Percentiles rank a stretch among this genome's conserved stretches.
phyloP scores from a whole-genome alignment of 2,888 invertebrate species.

The Drosophila anomalata region DNA sequence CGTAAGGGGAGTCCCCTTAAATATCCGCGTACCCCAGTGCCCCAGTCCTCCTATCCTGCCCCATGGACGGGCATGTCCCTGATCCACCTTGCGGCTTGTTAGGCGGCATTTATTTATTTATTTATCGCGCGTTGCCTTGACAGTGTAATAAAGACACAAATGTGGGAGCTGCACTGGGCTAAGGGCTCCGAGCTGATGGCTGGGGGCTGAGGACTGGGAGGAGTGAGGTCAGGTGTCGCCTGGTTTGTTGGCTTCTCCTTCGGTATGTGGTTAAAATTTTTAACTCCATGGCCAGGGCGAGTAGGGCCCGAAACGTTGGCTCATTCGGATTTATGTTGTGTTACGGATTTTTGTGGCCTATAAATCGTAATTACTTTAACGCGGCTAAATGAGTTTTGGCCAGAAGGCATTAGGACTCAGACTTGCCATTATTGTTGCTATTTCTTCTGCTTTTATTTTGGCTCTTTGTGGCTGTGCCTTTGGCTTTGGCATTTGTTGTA shows the following conservation, averaged over 20 bases:
- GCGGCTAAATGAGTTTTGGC: slow-evolving; percentile 74
- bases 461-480: slow-evolving; percentile 25
- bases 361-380: slow-evolving; percentile 80
- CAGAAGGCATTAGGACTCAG: slow-evolving; percentile 66
- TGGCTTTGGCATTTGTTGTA: slow-evolving; percentile 53
- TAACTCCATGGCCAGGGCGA: slow-evolving; percentile 56
- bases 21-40: slow-evolving; percentile 9
- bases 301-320: slow-evolving; percentile 32
- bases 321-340: slow-evolving; percentile 79
- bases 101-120: slow-evolving; percentile 77
- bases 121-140: slow-evolving; percentile 72
- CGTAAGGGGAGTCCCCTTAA: slow-evolving; percentile 44
- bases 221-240: slow-evolving; percentile 67
- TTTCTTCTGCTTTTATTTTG: slow-evolving; percentile 5
- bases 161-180: slow-evolving; percentile 8
- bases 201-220: neutral
- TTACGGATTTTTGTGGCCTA: slow-evolving; percentile 80
- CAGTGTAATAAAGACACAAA: slow-evolving; percentile 72
- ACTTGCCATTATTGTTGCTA: slow-evolving; percentile 47
- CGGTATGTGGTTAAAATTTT: slow-evolving; percentile 74
- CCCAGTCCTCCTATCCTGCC: neutral
- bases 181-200: neutral
- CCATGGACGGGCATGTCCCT: slow-evolving; percentile 3
- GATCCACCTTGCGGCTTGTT: slow-evolving; percentile 70
- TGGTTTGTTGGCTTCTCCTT: slow-evolving; percentile 24